A percentile compares a stretch with the other conserved stretches of the same genome.
These are phyloP conservation scores for Apostichopus californicus DNA, from an alignment of 35 echinoderm and acorn worm genomes.

Conservation along the genomic window DNA sequence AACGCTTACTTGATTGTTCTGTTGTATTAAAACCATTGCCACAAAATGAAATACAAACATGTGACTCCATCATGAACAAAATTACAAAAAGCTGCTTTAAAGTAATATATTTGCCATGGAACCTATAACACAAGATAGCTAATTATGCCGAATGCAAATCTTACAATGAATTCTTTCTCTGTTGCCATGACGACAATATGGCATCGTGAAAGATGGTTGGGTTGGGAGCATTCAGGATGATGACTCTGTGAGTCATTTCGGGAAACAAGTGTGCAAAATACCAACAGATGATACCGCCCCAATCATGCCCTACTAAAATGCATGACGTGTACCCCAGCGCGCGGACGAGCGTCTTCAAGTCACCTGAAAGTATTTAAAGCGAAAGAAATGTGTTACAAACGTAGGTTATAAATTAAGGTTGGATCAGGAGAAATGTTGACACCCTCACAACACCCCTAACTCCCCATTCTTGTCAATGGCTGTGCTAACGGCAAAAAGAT, in stretches of 20 bases:
- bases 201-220: constrained; percentile 53
- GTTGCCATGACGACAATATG: constrained; percentile 26
- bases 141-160: not conserved
- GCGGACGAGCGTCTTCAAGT: constrained; percentile 46
- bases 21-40: too few species aligned
- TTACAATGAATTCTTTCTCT: constrained; percentile 65
- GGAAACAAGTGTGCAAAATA: constrained; percentile 54
- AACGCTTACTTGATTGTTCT: too few species aligned
- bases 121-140: too few species aligned
- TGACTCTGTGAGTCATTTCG: constrained; percentile 63
- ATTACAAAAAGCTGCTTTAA: too few species aligned
- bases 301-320: constrained; percentile 63
- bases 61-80: too few species aligned
- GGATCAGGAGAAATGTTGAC: too few species aligned
- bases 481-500: too few species aligned
- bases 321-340: constrained; percentile 60
- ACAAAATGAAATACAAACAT: too few species aligned
- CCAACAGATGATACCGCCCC: constrained; percentile 62
- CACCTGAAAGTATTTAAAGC: constrained; percentile 39
- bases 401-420: not conserved
- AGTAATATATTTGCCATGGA: too few species aligned
- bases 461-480: too few species aligned
- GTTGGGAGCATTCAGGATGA: constrained; percentile 64
- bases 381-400: not conserved
- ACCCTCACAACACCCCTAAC: too few species aligned